Percentiles rank a stretch among this genome's conserved stretches.
Conservation (phyloP, 2,888 invertebrate genomes). For the Drosophila setosimentum region DNA sequence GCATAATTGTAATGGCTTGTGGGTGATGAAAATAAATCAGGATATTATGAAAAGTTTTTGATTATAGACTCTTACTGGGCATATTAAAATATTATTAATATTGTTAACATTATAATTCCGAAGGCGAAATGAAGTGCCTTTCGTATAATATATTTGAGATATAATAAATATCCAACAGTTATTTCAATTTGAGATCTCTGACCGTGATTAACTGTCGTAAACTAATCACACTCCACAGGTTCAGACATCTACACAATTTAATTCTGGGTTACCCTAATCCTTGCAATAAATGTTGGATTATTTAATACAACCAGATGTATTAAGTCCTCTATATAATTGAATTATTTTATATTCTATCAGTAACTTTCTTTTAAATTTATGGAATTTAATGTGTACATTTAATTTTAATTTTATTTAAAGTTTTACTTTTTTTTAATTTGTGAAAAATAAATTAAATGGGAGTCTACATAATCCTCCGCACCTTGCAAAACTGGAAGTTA, state of each 20-base stretch:
- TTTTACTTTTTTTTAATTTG: neutral
- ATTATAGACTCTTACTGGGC: neutral
- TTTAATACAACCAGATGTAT: too few relatives aligned
- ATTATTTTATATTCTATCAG: neutral
- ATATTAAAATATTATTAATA: neutral
- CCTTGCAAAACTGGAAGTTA: neutral
- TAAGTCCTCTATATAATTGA: neutral
- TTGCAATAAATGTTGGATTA: too few relatives aligned
- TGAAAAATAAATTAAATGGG: neutral
- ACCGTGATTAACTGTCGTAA: neutral
- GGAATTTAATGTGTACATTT: neutral
- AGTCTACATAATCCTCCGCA: neutral
- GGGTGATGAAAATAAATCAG: neutral
- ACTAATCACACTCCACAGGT: neutral
- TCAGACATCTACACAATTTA: neutral
- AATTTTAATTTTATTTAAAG: neutral
- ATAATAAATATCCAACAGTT: neutral
- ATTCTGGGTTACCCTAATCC: neutral
- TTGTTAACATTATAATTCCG: too few relatives aligned
- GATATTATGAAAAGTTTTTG: neutral
- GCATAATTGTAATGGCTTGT: neutral
- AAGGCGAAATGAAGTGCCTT: neutral
- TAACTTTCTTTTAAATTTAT: neutral
- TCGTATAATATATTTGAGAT: neutral
- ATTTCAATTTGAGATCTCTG: neutral